Percentiles rank a stretch among this genome's conserved stretches.
Evolutionary conservation across 1,140 invertebrate species (phyloP).

Genomic region (Drosophila nigromelanica): DNA sequence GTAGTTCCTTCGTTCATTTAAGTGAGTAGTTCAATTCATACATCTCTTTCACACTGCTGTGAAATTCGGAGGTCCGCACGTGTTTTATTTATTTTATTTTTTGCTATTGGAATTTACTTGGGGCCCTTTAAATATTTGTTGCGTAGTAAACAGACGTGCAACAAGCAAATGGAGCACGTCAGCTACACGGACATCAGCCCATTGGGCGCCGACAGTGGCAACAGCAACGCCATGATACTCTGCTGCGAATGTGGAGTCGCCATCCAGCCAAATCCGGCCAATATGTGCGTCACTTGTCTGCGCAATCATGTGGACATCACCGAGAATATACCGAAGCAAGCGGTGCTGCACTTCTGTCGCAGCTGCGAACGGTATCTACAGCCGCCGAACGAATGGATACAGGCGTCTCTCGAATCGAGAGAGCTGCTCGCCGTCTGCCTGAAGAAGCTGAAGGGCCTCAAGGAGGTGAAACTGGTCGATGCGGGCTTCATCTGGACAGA

Average conservation of each 20-base stretch:
- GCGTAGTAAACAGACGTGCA: not conserved
- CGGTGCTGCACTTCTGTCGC: conserved; percentile 93
- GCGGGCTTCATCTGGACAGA: conserved; percentile 99
- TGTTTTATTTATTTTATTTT: conserved; percentile 53
- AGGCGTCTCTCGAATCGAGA: conserved; percentile 94
- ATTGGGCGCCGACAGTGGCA: conserved; percentile 36
- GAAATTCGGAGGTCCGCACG: conserved; percentile 45
- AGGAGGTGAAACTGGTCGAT: conserved; percentile 95
- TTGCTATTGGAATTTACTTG: conserved; percentile 19
- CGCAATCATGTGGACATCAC: conserved; percentile 96
- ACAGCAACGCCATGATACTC: conserved; percentile 51
- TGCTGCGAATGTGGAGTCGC: conserved; percentile 92
- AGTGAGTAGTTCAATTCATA: too few species aligned
- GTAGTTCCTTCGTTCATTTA: too few species aligned
- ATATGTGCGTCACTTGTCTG: conserved; percentile 98
- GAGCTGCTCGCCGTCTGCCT: conserved; percentile 96
- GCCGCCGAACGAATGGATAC: conserved; percentile 96
- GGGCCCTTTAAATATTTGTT: conserved; percentile 23
- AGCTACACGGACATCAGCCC: conserved; percentile 45
- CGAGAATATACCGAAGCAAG: conserved; percentile 98
- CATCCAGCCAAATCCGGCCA: conserved; percentile 97
- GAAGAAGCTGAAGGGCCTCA: conserved; percentile 96
- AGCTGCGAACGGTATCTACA: conserved; percentile 97
- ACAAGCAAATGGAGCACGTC: conserved; percentile 48
- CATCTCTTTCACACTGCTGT: not conserved